Evolutionary conservation across 2,888 invertebrate genomes (phyloP), one percentile per base, ranked within the genome.

Genomic region (Archips crataeganus): DNA sequence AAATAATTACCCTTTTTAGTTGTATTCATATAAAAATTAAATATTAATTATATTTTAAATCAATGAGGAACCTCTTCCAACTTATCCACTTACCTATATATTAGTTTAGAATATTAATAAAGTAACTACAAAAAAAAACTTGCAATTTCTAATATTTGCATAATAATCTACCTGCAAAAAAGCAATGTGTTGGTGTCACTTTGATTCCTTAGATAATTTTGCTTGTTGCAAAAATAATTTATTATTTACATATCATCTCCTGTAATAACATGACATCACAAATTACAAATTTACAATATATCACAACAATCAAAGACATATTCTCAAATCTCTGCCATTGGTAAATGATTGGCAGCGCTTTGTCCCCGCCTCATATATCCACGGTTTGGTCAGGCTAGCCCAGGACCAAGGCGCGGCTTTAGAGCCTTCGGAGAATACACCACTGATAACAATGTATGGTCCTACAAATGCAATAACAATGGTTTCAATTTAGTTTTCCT

Each of bases 211-310:
- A 57, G 45, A 76, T 77, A 76, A 76, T 74, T 78, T 78, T 76
- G 75, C 77, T 74, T 74, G 67, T 76, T 81, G 80, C 77, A 81
- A 81, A 82, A 81, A 81, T 82, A 81, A 77, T 79, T 77, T 80
- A 79, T 75, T 83, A 82, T 80, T 78, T 83, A 83, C 81, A 82
- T 67, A 65, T 75, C 67, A 76, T 76, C 75, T 75, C 32, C 57
- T 57, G 57, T 57, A 57, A 57, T 74, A 78, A 78, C 77, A 76
- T 73, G 69, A 75, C 69, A 75, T 78, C 71, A 75, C 78, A 77
- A 73, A 75, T 74, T 51, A 74, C 62, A 78, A 74, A 69, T 69
- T 74, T 71, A 76, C 75, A 72, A 51, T 75, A 72, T 76, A 76
- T 76, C 70, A 75, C 75, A 76, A 76, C 73, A 70, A 64, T 75